phyloP scores from a whole-genome alignment of 2,888 invertebrate genomes.

The Troides aeacus region DNA sequence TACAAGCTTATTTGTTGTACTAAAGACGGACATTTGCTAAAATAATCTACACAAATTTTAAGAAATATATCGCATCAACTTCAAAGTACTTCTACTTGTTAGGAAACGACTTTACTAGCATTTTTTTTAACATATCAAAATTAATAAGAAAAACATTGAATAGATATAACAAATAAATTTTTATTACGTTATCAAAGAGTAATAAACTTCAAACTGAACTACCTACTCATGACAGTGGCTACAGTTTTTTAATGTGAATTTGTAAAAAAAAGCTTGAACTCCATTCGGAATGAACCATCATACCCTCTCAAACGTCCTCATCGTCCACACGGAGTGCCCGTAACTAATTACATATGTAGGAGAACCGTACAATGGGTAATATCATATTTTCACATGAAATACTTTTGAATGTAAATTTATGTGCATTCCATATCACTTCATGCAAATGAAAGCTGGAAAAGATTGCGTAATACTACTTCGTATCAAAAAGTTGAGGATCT shows the following conservation, averaged over 20 bases:
- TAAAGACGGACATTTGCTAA: no score
- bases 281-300: slow-evolving; percentile 3
- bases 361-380: slow-evolving; percentile 45
- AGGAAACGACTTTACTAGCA: no score
- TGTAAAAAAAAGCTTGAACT: slow-evolving; percentile 2
- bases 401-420: slow-evolving; percentile 60
- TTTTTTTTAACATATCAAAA: no score
- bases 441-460: slow-evolving; percentile 10
- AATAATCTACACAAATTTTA: no score
- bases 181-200: no score
- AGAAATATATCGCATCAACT: no score
- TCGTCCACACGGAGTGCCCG: not conserved
- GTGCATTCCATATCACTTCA: slow-evolving; percentile 43
- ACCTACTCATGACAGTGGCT: not conserved
- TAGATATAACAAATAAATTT: no score
- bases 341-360: slow-evolving; percentile 19
- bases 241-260: not conserved
- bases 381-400: slow-evolving; percentile 60
- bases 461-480: not conserved
- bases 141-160: no score
- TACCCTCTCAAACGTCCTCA: slow-evolving; percentile 3
- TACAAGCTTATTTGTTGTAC: no score
- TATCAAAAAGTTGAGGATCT: not conserved
- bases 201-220: not conserved
- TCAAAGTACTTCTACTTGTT: no score